These are phyloP conservation scores for Hassar affinis DNA, from an alignment of 2,113 vertebrate species.

Conservation along the genomic window DNA sequence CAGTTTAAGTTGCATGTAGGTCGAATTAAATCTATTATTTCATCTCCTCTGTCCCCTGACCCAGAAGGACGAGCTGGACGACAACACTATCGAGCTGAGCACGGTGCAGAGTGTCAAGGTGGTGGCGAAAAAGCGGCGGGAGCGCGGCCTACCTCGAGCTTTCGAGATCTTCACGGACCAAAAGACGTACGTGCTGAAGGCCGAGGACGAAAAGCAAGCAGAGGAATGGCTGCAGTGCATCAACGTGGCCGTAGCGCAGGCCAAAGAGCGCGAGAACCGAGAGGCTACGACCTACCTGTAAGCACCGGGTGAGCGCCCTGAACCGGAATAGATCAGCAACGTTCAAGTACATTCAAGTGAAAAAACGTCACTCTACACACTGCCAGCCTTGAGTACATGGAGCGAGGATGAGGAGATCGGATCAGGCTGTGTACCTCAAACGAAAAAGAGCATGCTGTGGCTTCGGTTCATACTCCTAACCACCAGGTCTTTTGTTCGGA, in stretches of 20 bases:
- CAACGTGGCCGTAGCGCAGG: constrained; percentile 90
- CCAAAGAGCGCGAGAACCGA: constrained; percentile 80
- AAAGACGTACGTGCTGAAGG: constrained; percentile 90
- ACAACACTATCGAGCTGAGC: constrained; percentile 89
- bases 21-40: not conserved
- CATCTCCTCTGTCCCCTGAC: not conserved
- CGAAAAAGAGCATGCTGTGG: not conserved
- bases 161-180: constrained; percentile 95
- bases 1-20: not conserved
- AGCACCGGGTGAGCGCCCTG: constrained; percentile 8
- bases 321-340: not conserved
- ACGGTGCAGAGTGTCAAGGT: constrained; percentile 94
- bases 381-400: not conserved
- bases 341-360: not conserved
- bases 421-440: not conserved
- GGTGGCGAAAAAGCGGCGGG: constrained; percentile 83
- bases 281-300: constrained; percentile 92
- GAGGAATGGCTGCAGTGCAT: constrained; percentile 96
- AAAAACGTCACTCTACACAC: not conserved
- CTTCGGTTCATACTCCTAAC: not conserved
- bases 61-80: constrained; percentile 91
- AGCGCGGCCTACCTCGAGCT: constrained; percentile 85
- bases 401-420: not conserved
- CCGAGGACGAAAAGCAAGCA: constrained; percentile 83
- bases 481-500: not conserved